Conservation (phyloP, 2,113 vertebrate genomes). For the Solea senegalensis region DNA sequence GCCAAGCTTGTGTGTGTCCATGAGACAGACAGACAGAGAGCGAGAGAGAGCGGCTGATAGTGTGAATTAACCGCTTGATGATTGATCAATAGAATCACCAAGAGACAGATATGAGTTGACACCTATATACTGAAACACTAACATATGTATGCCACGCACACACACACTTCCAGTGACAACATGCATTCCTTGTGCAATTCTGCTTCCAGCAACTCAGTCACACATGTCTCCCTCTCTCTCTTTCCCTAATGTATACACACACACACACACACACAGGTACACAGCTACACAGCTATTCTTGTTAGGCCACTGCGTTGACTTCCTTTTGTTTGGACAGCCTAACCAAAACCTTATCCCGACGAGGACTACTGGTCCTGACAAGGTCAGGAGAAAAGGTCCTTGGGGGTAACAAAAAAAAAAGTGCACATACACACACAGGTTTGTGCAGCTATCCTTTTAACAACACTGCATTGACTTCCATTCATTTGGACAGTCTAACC, state of each 20-base stretch:
- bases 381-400: no score
- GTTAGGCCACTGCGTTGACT: no score
- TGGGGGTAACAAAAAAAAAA: no score
- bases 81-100: slow-evolving; percentile 41
- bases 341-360: no score
- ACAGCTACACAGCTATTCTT: no score
- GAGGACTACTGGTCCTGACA: no score
- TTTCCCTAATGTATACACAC: no score
- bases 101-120: slow-evolving; percentile 57
- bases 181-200: not conserved
- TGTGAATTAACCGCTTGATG: slow-evolving; percentile 34
- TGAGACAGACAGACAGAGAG: slow-evolving; percentile 16
- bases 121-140: slow-evolving; percentile 41
- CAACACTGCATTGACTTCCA: no score
- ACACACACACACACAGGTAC: slow-evolving; percentile 14
- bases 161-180: not conserved
- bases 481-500: no score
- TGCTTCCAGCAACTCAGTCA: slow-evolving; percentile 5
- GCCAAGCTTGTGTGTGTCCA: slow-evolving; percentile 28
- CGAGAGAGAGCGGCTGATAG: not conserved
- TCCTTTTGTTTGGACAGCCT: no score
- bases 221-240: not conserved
- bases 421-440: no score
- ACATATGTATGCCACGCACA: slow-evolving; percentile 12
- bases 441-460: no score